These are phyloP conservation scores for Maccullochella peelii DNA, from an alignment of 2,113 vertebrate species.

Conservation along the genomic window DNA sequence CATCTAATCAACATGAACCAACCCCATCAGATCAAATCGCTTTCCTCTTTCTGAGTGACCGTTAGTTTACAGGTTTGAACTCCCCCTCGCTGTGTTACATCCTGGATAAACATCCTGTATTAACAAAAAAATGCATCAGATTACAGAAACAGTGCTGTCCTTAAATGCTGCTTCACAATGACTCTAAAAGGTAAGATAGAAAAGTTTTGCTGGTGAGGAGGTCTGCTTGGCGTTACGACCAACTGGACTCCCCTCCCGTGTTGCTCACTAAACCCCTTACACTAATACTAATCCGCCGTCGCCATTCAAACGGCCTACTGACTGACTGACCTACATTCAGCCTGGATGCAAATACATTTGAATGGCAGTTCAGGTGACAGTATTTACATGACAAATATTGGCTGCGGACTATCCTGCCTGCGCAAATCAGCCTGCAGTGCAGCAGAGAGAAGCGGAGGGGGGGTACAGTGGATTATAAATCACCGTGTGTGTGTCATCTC, in stretches of 20 bases:
- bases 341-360: conserved; percentile 54
- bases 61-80: background rate
- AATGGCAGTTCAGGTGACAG: conserved; percentile 53
- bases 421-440: conserved; percentile 11
- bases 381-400: conserved; percentile 62
- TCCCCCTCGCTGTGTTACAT: background rate
- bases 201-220: background rate
- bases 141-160: background rate
- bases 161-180: background rate
- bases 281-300: conserved; percentile 1
- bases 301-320: background rate
- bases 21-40: background rate
- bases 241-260: background rate
- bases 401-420: background rate
- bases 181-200: background rate
- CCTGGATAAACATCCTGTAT: background rate
- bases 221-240: background rate
- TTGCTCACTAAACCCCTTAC: background rate
- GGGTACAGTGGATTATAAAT: background rate
- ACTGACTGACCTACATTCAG: conserved; percentile 63
- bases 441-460: background rate
- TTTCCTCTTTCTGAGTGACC: background rate
- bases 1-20: background rate
- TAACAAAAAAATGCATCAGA: background rate
- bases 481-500: conserved; percentile 4